These are phyloP conservation scores for Campoletis raptor DNA, from an alignment of 2,888 invertebrate species.

Conservation along the genomic window DNA sequence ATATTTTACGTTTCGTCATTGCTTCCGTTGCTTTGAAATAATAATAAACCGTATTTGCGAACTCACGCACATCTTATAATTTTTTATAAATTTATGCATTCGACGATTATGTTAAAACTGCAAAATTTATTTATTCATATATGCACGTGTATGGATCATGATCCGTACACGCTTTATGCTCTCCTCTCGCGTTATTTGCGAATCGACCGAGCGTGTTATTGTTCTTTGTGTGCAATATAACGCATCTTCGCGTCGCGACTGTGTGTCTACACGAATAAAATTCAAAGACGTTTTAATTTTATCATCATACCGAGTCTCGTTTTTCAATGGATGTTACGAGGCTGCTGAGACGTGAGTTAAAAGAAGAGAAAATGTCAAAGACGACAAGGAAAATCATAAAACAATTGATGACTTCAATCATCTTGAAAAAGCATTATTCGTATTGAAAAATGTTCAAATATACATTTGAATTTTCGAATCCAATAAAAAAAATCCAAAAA, in stretches of 20 bases:
- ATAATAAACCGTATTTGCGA: not conserved
- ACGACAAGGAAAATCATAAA: no score
- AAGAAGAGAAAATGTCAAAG: not conserved
- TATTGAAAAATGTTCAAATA: no score
- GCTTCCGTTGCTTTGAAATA: constrained; percentile 1
- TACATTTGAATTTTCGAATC: not conserved
- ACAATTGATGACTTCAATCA: no score
- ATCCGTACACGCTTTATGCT: not conserved
- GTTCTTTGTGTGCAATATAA: constrained; percentile 56
- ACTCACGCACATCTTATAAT: not conserved
- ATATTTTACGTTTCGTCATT: not conserved
- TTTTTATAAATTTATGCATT: constrained; percentile 15
- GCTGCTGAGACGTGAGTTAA: not conserved
- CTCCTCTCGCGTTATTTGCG: constrained; percentile 26
- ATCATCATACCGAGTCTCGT: constrained; percentile 32
- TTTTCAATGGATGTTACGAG: not conserved
- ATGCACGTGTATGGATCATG: constrained; percentile 11
- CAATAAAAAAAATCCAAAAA: no score
- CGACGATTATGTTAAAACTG: constrained; percentile 33
- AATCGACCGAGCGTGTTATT: constrained; percentile 61
- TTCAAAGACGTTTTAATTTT: constrained; percentile 45
- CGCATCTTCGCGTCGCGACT: constrained; percentile 39
- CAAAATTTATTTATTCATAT: constrained; percentile 48
- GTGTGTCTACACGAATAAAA: constrained; percentile 13
- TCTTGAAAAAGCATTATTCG: no score